A percentile compares a stretch with the other conserved stretches of the same genome.
Conservation (phyloP, 2,113 vertebrate genomes). For the Dasyprocta punctata region DNA sequence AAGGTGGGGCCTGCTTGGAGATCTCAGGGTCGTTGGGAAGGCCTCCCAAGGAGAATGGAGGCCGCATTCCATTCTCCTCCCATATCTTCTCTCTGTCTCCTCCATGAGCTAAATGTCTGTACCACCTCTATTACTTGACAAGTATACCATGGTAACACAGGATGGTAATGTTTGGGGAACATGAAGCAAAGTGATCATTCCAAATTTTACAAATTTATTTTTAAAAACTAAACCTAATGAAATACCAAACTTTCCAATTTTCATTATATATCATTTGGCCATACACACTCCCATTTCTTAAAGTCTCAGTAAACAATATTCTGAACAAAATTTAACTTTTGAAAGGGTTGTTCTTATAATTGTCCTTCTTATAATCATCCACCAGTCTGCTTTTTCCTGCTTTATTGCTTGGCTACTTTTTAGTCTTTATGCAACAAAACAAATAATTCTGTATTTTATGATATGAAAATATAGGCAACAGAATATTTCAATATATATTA, state of each 20-base stretch:
- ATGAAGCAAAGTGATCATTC: background rate
- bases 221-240: background rate
- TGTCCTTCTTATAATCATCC: background rate
- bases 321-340: constrained; percentile 29
- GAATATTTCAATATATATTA: background rate
- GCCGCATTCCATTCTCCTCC: background rate
- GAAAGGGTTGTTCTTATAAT: background rate
- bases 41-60: background rate
- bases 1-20: background rate
- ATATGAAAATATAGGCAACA: background rate
- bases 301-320: background rate
- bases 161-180: background rate
- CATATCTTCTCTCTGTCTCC: background rate
- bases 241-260: background rate
- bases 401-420: background rate
- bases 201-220: background rate
- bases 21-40: background rate
- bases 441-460: background rate
- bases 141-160: background rate
- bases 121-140: background rate
- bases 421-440: background rate
- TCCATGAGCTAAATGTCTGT: background rate
- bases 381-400: background rate
- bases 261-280: background rate
- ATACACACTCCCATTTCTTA: background rate